Conservation (phyloP, 1,140 invertebrate species). For the Armadillidium nasatum region DNA sequence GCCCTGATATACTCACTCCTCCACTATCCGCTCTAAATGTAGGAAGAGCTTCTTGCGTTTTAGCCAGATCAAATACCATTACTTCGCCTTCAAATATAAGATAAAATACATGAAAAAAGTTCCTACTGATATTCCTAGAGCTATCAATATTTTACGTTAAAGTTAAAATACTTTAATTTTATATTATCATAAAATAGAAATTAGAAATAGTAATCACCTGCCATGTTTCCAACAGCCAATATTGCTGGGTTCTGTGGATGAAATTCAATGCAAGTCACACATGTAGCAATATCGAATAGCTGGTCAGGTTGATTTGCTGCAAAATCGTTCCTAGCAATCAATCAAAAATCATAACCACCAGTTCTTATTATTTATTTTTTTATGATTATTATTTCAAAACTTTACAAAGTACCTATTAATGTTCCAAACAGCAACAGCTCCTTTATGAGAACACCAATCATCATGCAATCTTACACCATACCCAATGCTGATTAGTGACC, state of each 20-base stretch:
- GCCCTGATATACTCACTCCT: constrained; percentile 29
- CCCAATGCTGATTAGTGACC: constrained; percentile 34
- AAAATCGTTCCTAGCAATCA: constrained; percentile 35
- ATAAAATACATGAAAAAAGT: too few relatives aligned
- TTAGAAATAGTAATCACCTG: constrained; percentile 21
- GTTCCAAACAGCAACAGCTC: constrained; percentile 35
- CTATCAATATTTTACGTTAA: too few relatives aligned
- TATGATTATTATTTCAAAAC: too few relatives aligned
- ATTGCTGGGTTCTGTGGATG: constrained; percentile 40
- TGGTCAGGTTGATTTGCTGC: constrained; percentile 34
- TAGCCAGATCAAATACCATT: constrained; percentile 32
- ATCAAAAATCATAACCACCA: too few relatives aligned
- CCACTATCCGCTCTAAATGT: constrained; percentile 27
- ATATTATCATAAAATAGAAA: too few relatives aligned
- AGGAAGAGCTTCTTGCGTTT: constrained; percentile 23
- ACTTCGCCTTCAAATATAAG: constrained; percentile 30
- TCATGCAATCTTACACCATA: constrained; percentile 34
- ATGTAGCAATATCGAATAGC: constrained; percentile 31
- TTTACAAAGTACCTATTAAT: constrained; percentile 41
- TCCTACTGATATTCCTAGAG: too few relatives aligned
- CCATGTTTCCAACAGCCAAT: constrained; percentile 33
- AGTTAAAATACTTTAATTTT: too few relatives aligned
- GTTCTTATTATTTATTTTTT: too few relatives aligned
- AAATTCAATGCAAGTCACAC: constrained; percentile 30
- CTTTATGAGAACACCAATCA: constrained; percentile 38